Percentiles rank a stretch among this genome's conserved stretches.
phyloP scores from a whole-genome alignment of 2,113 vertebrate genomes.

The Tetrax tetrax region DNA sequence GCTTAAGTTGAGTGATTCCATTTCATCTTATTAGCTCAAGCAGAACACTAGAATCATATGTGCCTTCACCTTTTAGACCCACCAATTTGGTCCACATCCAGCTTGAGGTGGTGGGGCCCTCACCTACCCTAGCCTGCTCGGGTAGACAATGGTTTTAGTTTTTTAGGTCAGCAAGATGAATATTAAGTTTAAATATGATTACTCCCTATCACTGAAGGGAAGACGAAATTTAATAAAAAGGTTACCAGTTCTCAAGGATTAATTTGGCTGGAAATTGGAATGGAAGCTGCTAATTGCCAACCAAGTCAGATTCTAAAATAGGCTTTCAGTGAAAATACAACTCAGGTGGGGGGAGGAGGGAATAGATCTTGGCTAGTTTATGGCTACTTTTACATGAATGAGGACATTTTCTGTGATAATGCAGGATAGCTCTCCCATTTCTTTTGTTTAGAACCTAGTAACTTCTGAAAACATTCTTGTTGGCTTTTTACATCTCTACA shows the following conservation, averaged over 20 bases:
- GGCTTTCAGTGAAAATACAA: neutral
- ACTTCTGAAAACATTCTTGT: neutral
- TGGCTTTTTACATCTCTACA: neutral
- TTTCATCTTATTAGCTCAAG: neutral
- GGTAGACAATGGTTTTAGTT: accelerated
- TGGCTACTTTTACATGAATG: neutral
- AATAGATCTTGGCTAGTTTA: neutral
- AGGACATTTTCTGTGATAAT: neutral
- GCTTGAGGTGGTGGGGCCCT: accelerated
- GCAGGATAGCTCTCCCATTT: neutral
- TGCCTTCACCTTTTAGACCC: neutral
- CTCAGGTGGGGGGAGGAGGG: neutral
- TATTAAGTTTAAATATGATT: neutral
- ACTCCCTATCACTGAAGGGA: neutral
- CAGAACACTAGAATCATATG: neutral
- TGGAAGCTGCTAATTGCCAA: neutral
- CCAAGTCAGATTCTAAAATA: neutral
- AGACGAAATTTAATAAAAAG: neutral
- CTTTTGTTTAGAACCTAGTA: neutral
- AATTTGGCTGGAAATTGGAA: neutral
- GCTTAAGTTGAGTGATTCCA: neutral
- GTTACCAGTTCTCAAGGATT: neutral
- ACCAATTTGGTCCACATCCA: neutral
- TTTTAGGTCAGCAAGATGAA: neutral
- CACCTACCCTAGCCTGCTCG: neutral